Conservation (phyloP, 2,888 invertebrate species). For the Leptura quadrifasciata region DNA sequence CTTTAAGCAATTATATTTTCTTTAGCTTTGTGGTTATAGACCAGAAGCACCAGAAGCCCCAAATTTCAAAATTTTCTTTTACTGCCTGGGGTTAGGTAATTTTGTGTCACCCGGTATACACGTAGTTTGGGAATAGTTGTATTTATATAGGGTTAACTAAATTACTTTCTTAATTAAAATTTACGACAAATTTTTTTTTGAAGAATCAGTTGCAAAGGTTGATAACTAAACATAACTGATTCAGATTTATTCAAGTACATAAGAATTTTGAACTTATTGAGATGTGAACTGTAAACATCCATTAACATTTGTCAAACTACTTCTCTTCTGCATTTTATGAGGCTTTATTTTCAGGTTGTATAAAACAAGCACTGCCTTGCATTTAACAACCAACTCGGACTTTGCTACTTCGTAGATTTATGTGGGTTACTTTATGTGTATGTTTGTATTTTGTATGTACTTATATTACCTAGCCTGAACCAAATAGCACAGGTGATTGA, state of each 20-base stretch:
- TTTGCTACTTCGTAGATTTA: slow-evolving; percentile 20
- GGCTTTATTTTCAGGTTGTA: slow-evolving; percentile 12
- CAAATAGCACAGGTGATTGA: slow-evolving; percentile 4
- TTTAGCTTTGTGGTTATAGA: too few species aligned
- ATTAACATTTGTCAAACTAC: slow-evolving; percentile 23
- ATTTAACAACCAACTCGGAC: slow-evolving; percentile 14
- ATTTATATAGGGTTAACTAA: too few species aligned
- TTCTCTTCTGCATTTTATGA: slow-evolving; percentile 20
- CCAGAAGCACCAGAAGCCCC: too few species aligned
- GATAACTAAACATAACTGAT: too few species aligned
- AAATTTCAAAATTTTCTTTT: too few species aligned
- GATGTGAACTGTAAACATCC: not conserved
- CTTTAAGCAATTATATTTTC: too few species aligned
- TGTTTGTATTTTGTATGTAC: not conserved
- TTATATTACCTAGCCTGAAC: slow-evolving; percentile 3
- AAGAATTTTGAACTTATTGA: slow-evolving; percentile 14
- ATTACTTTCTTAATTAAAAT: too few species aligned
- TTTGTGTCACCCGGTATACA: too few species aligned
- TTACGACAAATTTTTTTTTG: too few species aligned
- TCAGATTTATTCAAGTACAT: not conserved
- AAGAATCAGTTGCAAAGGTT: too few species aligned
- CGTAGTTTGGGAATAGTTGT: too few species aligned
- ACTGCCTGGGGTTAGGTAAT: too few species aligned
- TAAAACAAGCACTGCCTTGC: slow-evolving; percentile 14
- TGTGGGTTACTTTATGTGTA: slow-evolving; percentile 16